Base-by-base conservation (phyloP, 1,140 invertebrate genomes). In the Ladona fulva region DNA sequence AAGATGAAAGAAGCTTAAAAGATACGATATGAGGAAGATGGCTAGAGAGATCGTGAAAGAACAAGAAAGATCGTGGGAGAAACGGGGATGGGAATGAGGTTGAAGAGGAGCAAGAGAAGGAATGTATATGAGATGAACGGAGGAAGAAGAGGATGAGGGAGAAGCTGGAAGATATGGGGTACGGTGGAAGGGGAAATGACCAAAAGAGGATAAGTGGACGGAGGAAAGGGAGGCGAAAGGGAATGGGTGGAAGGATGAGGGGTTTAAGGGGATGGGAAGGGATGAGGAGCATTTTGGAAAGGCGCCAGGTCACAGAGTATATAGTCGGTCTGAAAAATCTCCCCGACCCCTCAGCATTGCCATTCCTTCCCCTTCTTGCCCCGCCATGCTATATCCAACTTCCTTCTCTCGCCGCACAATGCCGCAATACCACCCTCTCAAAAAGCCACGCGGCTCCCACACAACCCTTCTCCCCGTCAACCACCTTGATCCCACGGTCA, bases 221-320 rank as follows among this genome's bases (percentile, higher is more conserved):
- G 52, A 11, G 44, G 44, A 19, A 52, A 19, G 19, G 44, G 44
- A 19, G 44, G 10, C 10, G 44, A 52, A 52, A 19, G 44, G 19
- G 44, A 52, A 19, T 11, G 19, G 19, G 44, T 19, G 19, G 44
- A 19, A 52, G 44, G 10, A 52, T 11, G 10, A 10, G 44, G 44
- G 44, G 44, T 10, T 52, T 66, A 22, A 3, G n/a, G n/a, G 52
- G 52, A 22, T 19, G 14, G 52, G 16, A 12, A 66, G 52, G 52
- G 52, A 66, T 66, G 52, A 66, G 52, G 52, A 66, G 14, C 52
- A 66, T 66, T 66, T 66, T 66, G 52, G 52, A 66, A 66, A 66
- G 52, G 52, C 52, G 52, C 52, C 52, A 66, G 52, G 52, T 66
- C 52, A 66, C 52, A 66, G 52, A 66, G 52, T 66, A 66, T 66